Evolutionary conservation across 2,113 vertebrate genomes (phyloP).

Genomic region (Oreochromis spilurus): DNA sequence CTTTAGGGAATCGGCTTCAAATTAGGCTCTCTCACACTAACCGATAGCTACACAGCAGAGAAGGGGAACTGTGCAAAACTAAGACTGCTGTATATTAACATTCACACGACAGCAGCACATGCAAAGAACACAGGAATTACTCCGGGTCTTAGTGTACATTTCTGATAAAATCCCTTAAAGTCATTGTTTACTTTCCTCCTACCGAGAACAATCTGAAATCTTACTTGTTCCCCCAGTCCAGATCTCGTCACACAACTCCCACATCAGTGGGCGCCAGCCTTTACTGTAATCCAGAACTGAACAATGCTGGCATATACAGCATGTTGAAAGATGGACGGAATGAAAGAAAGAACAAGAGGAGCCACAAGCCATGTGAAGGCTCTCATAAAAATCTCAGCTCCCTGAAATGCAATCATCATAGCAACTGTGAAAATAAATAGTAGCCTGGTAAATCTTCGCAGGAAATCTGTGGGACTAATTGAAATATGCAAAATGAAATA

Average conservation of each 20-base stretch:
- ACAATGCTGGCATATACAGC: slow-evolving; percentile 43
- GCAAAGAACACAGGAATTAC: neutral
- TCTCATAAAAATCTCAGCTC: slow-evolving; percentile 35
- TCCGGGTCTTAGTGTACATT: neutral
- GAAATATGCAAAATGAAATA: neutral
- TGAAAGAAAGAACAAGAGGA: slow-evolving; percentile 35
- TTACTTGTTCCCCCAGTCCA: neutral
- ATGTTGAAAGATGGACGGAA: slow-evolving; percentile 30
- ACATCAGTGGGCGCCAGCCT: slow-evolving; percentile 50
- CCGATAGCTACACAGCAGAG: neutral
- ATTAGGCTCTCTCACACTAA: slow-evolving; percentile 6
- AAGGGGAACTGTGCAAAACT: neutral
- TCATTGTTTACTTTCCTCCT: neutral
- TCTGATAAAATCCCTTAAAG: neutral
- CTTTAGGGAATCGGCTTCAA: slow-evolving; percentile 8
- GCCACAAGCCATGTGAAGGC: slow-evolving; percentile 19
- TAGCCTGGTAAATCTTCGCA: neutral
- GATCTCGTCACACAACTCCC: slow-evolving; percentile 15
- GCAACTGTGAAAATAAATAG: neutral
- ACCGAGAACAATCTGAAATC: neutral
- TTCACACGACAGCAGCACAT: neutral
- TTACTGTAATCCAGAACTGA: slow-evolving; percentile 30
- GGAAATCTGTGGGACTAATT: neutral
- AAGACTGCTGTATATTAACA: slow-evolving; percentile 19
- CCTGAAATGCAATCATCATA: slow-evolving; percentile 17